phyloP scores from a whole-genome alignment of 2,888 invertebrate species.

The Agonopterix alstromeriana region DNA sequence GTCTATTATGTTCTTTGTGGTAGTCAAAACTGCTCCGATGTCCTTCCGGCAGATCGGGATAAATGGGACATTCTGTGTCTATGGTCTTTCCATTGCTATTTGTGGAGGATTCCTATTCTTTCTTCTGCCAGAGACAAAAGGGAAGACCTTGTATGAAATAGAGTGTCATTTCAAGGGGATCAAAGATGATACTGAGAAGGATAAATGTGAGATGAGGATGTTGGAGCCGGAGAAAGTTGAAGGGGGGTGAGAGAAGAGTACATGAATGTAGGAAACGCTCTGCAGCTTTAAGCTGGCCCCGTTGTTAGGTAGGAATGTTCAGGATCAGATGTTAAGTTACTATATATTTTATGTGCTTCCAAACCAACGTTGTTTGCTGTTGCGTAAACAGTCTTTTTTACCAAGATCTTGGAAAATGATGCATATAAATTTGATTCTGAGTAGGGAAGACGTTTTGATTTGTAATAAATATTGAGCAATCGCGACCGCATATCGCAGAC shows the following conservation, averaged over 20 bases:
- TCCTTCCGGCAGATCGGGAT: constrained; percentile 72
- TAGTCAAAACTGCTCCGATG: constrained; percentile 80
- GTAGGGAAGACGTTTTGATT: too few relatives aligned
- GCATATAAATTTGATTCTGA: too few relatives aligned
- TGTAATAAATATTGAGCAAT: too few relatives aligned
- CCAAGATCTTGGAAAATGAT: too few relatives aligned
- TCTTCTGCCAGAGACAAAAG: constrained; percentile 82
- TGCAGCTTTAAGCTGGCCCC: constrained; percentile 24
- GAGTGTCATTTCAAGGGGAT: constrained; percentile 73
- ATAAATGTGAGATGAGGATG: constrained; percentile 32
- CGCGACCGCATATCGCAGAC: too few relatives aligned
- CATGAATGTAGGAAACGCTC: constrained; percentile 16
- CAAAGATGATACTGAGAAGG: constrained; percentile 34
- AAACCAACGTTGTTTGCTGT: too few relatives aligned
- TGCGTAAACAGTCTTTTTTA: too few relatives aligned
- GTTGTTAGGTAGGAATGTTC: neutral
- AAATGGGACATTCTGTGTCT: constrained; percentile 77
- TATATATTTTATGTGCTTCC: too few relatives aligned
- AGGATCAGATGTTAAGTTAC: too few relatives aligned
- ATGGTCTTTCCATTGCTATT: constrained; percentile 70
- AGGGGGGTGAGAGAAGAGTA: constrained; percentile 42
- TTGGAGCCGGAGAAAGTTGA: constrained; percentile 53
- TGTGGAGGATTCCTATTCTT: constrained; percentile 77
- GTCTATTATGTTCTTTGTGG: constrained; percentile 79
- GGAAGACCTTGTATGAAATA: constrained; percentile 81